Conservation (phyloP, 2,797 vertebrate genomes). For the Danionella dracula region DNA sequence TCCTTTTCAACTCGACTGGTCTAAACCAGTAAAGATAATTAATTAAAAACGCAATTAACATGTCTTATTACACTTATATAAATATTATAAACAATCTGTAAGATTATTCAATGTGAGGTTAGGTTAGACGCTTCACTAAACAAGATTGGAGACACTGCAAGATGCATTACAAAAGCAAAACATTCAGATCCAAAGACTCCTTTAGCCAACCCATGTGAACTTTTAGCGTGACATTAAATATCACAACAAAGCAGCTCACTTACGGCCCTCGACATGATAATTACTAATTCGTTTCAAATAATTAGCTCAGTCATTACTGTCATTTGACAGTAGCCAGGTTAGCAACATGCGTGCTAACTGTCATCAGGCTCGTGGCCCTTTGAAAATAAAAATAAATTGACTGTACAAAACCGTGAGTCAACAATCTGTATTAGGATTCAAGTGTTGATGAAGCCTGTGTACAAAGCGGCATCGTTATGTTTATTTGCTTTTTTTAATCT, state of each 20-base stretch:
- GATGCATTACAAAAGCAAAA: neutral
- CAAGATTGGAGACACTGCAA: too few species aligned
- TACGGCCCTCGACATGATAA: neutral
- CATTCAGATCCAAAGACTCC: neutral
- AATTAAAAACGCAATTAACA: too few species aligned
- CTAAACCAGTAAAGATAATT: too few species aligned
- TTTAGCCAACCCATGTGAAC: too few species aligned
- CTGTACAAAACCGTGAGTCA: neutral
- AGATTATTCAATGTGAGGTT: too few species aligned
- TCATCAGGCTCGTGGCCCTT: neutral
- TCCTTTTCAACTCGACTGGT: too few species aligned
- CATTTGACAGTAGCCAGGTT: constrained; percentile 11
- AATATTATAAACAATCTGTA: too few species aligned
- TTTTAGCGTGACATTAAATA: neutral
- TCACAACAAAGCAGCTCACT: neutral
- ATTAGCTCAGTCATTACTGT: neutral
- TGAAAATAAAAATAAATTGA: neutral
- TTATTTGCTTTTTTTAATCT: constrained; percentile 11
- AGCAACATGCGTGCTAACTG: constrained; percentile 22
- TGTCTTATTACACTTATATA: too few species aligned
- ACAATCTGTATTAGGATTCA: neutral
- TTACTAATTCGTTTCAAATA: neutral
- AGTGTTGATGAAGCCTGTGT: neutral
- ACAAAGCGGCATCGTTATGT: neutral
- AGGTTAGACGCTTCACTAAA: too few species aligned